Base-by-base conservation (phyloP, 2,797 vertebrate species). In the Lepilemur ruficaudatus region DNA sequence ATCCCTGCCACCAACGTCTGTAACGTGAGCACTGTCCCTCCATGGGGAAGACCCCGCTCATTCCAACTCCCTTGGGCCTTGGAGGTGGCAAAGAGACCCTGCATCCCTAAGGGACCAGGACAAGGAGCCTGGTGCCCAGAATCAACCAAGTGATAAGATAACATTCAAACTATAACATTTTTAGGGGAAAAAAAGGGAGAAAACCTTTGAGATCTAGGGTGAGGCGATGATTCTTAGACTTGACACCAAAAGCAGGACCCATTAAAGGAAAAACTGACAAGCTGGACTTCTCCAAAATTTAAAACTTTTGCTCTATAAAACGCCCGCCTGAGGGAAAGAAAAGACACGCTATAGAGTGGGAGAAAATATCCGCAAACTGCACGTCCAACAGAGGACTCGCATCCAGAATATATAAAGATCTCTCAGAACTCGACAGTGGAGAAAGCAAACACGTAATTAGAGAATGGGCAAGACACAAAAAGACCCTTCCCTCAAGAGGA, bases 11-110 rank as follows among this genome's bases (percentile, higher is more conserved):
- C 52, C 28, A 0, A 6, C 13, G 0, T 17, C n/a, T 18, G 20
- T 2, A 23, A 79, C 0, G 1, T 32, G 20, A 35, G 41, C 0
- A 0, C 22, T 5, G 30, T 2, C 83, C 30, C 17, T 41, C n/a
- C 30, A 3, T 8, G n/a, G 32, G 76, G 57, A 76, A 73, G 43
- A 79, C 18, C 48, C 25, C 22, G 6, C 23, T 18, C 14, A 2
- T 69, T 14, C 41, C 57, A 32, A 0, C 11, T 15, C 32, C 32
- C 55, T 57, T 15, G n/a, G 55, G 46, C 8, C 67, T 78, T 12
- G 0, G 41, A 30, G 28, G 23, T 41, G 10, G 11, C 41, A 23
- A 38, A 61, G 12, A 48, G 22, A 41, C 35, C 4, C 8, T 2
- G 30, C 18, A 52, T 18, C 22, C 18, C 28, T 3, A 23, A 5